Evolutionary conservation across 2,797 vertebrate genomes (phyloP).

Genomic region (Urosaurus nigricauda): DNA sequence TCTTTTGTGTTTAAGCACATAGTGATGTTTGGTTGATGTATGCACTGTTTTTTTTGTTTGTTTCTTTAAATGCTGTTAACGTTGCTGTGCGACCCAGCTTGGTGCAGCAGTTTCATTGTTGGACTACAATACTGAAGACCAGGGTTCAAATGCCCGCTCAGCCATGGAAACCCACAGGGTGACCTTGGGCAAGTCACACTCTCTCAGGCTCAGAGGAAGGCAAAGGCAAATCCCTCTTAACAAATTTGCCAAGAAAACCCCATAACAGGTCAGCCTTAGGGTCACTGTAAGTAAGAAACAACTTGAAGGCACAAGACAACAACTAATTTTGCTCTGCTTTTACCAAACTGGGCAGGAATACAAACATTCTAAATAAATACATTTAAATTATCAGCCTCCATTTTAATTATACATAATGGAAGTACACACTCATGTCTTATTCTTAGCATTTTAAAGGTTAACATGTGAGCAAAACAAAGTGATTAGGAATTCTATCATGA

Average conservation of each 20-base stretch:
- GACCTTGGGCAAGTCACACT: no score
- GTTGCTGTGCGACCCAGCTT: no score
- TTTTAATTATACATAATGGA: constrained; percentile 59
- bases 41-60: background rate
- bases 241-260: no score
- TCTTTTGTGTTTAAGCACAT: background rate
- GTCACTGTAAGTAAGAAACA: no score
- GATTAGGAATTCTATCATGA: constrained; percentile 51
- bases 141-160: no score
- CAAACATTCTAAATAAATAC: constrained; percentile 21
- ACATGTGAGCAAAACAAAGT: constrained; percentile 36
- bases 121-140: no score
- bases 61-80: background rate
- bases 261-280: no score
- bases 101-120: no score
- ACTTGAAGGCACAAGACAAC: no score
- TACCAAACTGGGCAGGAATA: background rate
- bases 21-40: background rate
- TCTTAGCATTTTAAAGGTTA: constrained; percentile 58
- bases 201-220: no score
- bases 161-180: no score
- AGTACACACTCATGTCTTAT: constrained; percentile 39
- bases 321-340: background rate
- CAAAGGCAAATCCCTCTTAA: no score
- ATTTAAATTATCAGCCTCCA: constrained; percentile 32